Evolutionary conservation across 2,113 vertebrate genomes (phyloP), one percentile per base, ranked within the genome.

Genomic region (Amia ocellicauda): DNA sequence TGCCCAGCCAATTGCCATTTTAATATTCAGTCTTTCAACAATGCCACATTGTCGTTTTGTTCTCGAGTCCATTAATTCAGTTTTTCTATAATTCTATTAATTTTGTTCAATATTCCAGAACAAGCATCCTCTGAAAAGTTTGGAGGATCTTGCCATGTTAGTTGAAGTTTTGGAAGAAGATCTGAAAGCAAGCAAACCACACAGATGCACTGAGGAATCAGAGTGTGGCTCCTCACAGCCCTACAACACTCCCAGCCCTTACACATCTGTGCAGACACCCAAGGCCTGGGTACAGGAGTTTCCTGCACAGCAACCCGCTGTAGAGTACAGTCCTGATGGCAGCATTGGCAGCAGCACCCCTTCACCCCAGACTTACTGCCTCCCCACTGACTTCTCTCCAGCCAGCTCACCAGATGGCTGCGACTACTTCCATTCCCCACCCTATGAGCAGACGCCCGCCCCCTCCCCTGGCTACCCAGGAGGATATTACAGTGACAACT

Each of bases 121-220:
- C 66, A 88, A 85, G 69, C 64, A 55, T 43, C 58, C 75, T 0
- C 27, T 64, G 0, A 89, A 80, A 66, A 86, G 86, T 71, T 67
- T 91, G 58, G 92, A 94, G 76, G 92, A 94, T 69, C 78, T 94
- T 11, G 86, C 91, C 19, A 89, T 91, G 43, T 87, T 95, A 17
- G 77, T 93, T 2, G 92, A 95, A 74, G 89, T 95, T 3, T 77
- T 95, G 69, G 91, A 94, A 68, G 90, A 93, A 64, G 92, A 95
- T 23, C 79, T 95, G 19, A 86, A 80, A 59, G 60, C 69, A 3
- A 74, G 80, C 55, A 79, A 45, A 10, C 54, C 28, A 1, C 29
- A 45, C 28, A 50, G 7, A 11, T 28, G 27, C 1, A 20, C 16
- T 66, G 3, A 45, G 0, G 1, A 69, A 29, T 9, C 27, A 0